phyloP scores from a whole-genome alignment of 2,888 invertebrate genomes.

The Himalopsyche kuldschensis region DNA sequence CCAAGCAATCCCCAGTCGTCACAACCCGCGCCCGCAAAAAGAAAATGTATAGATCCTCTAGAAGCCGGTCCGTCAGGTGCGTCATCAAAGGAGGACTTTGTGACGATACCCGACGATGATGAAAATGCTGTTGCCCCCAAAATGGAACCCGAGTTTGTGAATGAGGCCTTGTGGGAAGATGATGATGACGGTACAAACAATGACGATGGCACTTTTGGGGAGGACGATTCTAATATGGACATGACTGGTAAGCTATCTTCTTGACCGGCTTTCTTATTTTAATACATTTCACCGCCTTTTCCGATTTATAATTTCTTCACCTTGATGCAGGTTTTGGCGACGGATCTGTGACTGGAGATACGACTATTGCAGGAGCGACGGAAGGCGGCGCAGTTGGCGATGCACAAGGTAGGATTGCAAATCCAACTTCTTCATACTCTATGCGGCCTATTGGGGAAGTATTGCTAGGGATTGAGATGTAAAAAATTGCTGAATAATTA shows the following conservation, averaged over 20 bases:
- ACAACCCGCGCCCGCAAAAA: conserved; percentile 62
- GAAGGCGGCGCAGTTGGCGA: conserved; percentile 61
- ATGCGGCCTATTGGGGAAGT: background rate
- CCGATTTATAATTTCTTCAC: too few species aligned
- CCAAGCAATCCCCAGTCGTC: conserved; percentile 62
- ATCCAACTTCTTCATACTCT: conserved; percentile 27
- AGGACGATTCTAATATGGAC: conserved; percentile 68
- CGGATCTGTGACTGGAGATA: conserved; percentile 57
- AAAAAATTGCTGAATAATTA: too few species aligned
- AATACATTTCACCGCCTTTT: too few species aligned
- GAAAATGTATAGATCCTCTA: conserved; percentile 63
- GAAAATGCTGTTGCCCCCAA: conserved; percentile 65
- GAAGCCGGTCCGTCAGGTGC: conserved; percentile 63
- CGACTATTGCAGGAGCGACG: conserved; percentile 53
- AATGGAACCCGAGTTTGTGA: conserved; percentile 69
- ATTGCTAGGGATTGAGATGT: too few species aligned
- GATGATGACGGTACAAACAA: conserved; percentile 66
- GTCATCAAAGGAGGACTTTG: conserved; percentile 57
- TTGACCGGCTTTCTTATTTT: background rate
- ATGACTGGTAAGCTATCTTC: conserved; percentile 54
- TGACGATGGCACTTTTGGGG: conserved; percentile 66
- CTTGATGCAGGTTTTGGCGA: conserved; percentile 53
- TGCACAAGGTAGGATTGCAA: conserved; percentile 60
- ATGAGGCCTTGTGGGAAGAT: conserved; percentile 62
- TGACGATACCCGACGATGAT: conserved; percentile 59